phyloP scores from a whole-genome alignment of 2,113 vertebrate genomes.

The Mastomys natalensis region DNA sequence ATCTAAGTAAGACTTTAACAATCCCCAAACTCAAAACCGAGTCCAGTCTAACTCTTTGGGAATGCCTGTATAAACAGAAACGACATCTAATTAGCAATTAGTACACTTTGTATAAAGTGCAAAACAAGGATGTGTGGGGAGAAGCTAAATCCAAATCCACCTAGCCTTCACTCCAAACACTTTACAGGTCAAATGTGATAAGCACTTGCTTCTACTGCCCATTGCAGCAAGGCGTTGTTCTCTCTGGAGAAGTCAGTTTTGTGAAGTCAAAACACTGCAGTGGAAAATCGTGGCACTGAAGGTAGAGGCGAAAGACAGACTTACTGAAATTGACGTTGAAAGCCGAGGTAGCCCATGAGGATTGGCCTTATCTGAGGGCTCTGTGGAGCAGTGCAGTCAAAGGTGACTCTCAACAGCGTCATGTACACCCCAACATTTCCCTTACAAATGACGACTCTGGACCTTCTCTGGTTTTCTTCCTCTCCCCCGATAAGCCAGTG shows the following conservation, averaged over 20 bases:
- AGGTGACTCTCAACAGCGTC: conserved; percentile 72
- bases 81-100: conserved; percentile 73
- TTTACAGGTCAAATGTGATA: conserved; percentile 70
- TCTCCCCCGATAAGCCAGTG: conserved; percentile 43
- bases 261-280: conserved; percentile 79
- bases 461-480: conserved; percentile 42
- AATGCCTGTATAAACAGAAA: conserved; percentile 78
- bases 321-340: conserved; percentile 84
- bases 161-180: conserved; percentile 70
- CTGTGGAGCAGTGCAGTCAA: conserved; percentile 82
- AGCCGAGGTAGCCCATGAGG: conserved; percentile 89
- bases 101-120: conserved; percentile 62
- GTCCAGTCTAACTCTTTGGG: conserved; percentile 78
- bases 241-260: conserved; percentile 63
- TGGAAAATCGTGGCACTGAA: conserved; percentile 78
- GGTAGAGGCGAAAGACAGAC: conserved; percentile 78
- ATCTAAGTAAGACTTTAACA: conserved; percentile 63
- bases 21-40: conserved; percentile 70
- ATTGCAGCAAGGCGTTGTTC: conserved; percentile 69
- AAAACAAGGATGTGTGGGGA: conserved; percentile 65
- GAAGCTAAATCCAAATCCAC: conserved; percentile 61
- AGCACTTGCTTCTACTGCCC: conserved; percentile 75
- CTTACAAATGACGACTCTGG: neutral
- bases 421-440: conserved; percentile 67
- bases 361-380: conserved; percentile 82